Evolutionary conservation across 2,888 invertebrate genomes (phyloP), one percentile per base, ranked within the genome.

Genomic region (Ichneumoninae sp.): DNA sequence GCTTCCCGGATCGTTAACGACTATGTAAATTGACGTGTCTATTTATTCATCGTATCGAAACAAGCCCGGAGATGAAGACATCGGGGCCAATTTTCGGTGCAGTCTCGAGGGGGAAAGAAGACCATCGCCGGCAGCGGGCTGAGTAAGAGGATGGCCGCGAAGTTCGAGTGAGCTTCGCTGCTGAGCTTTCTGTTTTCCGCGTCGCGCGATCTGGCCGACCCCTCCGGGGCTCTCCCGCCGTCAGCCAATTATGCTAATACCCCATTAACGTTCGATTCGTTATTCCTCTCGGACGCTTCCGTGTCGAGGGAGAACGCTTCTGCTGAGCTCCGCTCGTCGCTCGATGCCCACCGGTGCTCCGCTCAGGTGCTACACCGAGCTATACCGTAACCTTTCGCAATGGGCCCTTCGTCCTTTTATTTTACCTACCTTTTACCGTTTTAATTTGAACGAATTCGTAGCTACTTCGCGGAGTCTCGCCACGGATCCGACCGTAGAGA

Each of bases 21-120:
- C 91, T 92, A 92, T 92, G 92, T 91, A 92, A 92, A 92, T 92
- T 91, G 91, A 92, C 91, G 90, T 87, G 88, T 92, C 91, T 92
- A 92, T 92, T 92, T 92, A 91, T 92, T 91, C 90, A 88, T 89
- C 89, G 89, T 89, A 92, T 91, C 89, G 88, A 89, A 85, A 86
- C 86, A 86, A 80, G 54, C 68, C 76, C 80, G 78, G 85, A 85
- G 90, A 92, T 90, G 90, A 89, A 91, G 90, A 91, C 90, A 88
- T 91, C 90, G 83, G 71, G 87, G 88, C 82, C 88, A 90, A 89
- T 91, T 89, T 89, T 84, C 75, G 78, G 65, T 66, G 68, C 54
- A 57, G 44, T 16, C 57, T 22, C 26, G 57, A 26, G 26, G 57
- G 57, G 13, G 26, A 26, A 57, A 13, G 57, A 13, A 13, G 22